Base-by-base conservation (phyloP, 2,113 vertebrate species). In the Melanerpes aurifrons region DNA sequence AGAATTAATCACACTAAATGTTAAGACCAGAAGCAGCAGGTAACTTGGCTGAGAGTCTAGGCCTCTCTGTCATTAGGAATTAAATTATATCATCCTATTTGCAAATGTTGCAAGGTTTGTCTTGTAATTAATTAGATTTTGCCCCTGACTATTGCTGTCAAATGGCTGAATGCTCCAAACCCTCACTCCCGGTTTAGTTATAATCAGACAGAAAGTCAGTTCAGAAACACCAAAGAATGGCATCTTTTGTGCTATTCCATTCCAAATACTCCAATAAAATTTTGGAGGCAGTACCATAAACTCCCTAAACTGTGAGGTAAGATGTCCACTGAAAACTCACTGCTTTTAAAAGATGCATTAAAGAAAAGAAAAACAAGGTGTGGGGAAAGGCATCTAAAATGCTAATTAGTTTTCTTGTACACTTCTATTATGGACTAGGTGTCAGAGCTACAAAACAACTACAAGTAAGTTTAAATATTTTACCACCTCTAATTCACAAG, bases 391-490 rank as follows among this genome's bases (percentile, higher is more conserved):
- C 8, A n/a, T 20, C 67, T 45, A 45, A 45, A 45, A 45, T 45
- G 75, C 56, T 83, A 74, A 73, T 91, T 90, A 80, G 29, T 95
- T 97, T 97, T 88, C 82, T 93, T 95, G 76, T 95, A 56, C 89
- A 71, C 73, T 93, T 94, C 66, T 82, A 58, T 21, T 63, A 62
- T 96, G 93, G 67, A 66, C 64, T 91, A 80, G 28, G 87, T 97
- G 77, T 92, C 94, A 88, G 43, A 90, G 64, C 82, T 77, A 87
- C 64, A 88, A 63, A 94, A 91, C 73, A 96, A 87, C 83, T 96
- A 78, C 83, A 95, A 77, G 63, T 63, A 92, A 73, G 90, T 94
- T 92, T 92, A 86, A 97, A 96, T 97, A 94, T 97, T 97, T 97
- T 82, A 95, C 90, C 95, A 74, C 40, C 31, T 95, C 56, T 97